Conservation (phyloP, 2,888 invertebrate species). For the Portevinia maculata region DNA sequence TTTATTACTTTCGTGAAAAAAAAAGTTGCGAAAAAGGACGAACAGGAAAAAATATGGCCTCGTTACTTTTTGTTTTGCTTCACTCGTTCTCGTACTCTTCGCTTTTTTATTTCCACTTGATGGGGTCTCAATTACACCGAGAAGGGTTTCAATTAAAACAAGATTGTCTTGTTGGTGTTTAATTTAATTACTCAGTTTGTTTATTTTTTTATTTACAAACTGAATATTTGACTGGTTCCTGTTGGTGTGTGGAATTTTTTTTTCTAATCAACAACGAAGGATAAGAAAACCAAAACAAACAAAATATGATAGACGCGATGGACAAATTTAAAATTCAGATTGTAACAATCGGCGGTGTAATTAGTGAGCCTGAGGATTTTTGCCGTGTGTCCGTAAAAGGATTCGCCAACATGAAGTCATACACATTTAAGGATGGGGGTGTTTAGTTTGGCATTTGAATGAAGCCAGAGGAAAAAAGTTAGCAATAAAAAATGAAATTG, state of each 20-base stretch:
- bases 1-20: slow-evolving; percentile 68
- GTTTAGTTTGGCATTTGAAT: too few relatives aligned
- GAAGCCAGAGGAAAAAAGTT: too few relatives aligned
- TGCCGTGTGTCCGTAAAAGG: neutral
- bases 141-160: slow-evolving; percentile 74
- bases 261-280: slow-evolving; percentile 19
- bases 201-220: slow-evolving; percentile 31
- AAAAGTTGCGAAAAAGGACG: slow-evolving; percentile 34
- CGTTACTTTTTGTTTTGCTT: slow-evolving; percentile 29
- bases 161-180: slow-evolving; percentile 73
- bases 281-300: neutral
- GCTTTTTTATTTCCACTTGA: slow-evolving; percentile 69
- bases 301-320: slow-evolving; percentile 15
- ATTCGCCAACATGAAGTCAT: too few relatives aligned
- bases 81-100: neutral
- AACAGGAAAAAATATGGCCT: slow-evolving; percentile 38
- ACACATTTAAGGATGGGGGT: too few relatives aligned
- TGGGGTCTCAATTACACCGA: slow-evolving; percentile 72
- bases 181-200: slow-evolving; percentile 65
- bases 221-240: slow-evolving; percentile 16
- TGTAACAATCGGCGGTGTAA: slow-evolving; percentile 59
- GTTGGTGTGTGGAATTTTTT: slow-evolving; percentile 1
- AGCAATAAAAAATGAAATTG: too few relatives aligned
- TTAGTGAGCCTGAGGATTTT: slow-evolving; percentile 39
- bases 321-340: slow-evolving; percentile 60